Conservation (phyloP, 2,113 vertebrate species). For the Psammodynastes pulverulentus region DNA sequence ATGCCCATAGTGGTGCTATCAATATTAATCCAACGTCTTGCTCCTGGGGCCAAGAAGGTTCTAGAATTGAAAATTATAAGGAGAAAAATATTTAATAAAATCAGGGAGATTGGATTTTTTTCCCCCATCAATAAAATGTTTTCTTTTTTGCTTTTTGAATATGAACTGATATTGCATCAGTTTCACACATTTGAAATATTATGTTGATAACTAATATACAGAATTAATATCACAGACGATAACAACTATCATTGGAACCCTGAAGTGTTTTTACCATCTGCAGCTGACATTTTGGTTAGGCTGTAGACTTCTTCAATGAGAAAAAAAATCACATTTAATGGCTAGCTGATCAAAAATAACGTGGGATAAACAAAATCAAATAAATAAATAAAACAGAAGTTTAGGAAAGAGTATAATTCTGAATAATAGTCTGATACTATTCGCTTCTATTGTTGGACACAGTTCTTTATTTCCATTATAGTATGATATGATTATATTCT, state of each 20-base stretch:
- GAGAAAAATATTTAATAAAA: neutral
- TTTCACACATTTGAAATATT: neutral
- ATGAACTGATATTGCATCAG: neutral
- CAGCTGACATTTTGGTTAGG: neutral
- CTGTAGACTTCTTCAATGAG: neutral
- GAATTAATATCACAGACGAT: neutral
- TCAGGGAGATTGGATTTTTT: neutral
- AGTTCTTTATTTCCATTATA: neutral
- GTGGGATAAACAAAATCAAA: neutral
- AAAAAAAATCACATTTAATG: neutral
- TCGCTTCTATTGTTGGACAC: neutral
- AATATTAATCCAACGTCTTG: constrained; percentile 97
- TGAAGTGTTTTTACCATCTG: neutral
- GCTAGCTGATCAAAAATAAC: neutral
- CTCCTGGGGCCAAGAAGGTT: constrained; percentile 92
- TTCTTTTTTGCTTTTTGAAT: neutral
- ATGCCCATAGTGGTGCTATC: constrained; percentile 98
- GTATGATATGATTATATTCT: neutral
- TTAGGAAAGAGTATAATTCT: neutral
- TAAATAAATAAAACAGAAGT: neutral
- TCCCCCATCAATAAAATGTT: neutral
- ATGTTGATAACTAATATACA: neutral
- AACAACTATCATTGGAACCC: neutral
- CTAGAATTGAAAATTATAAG: constrained; percentile 62
- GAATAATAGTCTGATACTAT: neutral